Base-by-base conservation (phyloP, 2,888 invertebrate species). In the Celastrina argiolus region DNA sequence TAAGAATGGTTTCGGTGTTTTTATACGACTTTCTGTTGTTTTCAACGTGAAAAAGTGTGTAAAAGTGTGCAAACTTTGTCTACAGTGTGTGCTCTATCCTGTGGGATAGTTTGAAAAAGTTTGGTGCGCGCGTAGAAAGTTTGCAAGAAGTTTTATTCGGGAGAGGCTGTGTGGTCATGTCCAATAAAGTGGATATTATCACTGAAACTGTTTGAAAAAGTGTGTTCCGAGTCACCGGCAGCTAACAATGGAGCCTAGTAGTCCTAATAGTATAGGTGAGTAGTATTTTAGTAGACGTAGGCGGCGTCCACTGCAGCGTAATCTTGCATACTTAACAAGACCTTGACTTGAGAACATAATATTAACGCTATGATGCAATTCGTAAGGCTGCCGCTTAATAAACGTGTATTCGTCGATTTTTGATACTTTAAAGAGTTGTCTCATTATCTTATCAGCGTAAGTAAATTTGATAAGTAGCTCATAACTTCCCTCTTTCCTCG, bases 161-260 rank as follows among this genome's bases (percentile, higher is more conserved):
- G 82, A 83, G 84, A 83, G 82, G 81, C 75, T 77, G 76, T 77
- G 79, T 78, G 80, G 88, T 84, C 82, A 90, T 89, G 89, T 86
- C 80, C 83, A 74, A 74, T 77, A 78, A 80, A 83, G 79, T 83
- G 84, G 79, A 78, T 78, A 79, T 77, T 74, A 74, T 80, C 73
- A 79, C 76, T 72, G 74, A 80, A 78, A 83, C 77, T 81, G 78
- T 75, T 81, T 78, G 77, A 71, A 77, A 75, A 81, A 77, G 67
- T 71, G 74, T 74, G 71, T 66, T 72, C 68, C 67, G 65, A 69
- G 69, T 69, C 72, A 77, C 74, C 71, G 71, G 68, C 74, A 67
- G 69, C 71, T 66, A 75, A 81, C 78, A 73, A 87, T 87, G 87
- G 89, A 90, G 76, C 74, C 83, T 16, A 85, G 80, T 79, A 81